These are phyloP conservation scores for Gymnothorax reevesii DNA, from an alignment of 2,797 vertebrate genomes.

Conservation along the genomic window DNA sequence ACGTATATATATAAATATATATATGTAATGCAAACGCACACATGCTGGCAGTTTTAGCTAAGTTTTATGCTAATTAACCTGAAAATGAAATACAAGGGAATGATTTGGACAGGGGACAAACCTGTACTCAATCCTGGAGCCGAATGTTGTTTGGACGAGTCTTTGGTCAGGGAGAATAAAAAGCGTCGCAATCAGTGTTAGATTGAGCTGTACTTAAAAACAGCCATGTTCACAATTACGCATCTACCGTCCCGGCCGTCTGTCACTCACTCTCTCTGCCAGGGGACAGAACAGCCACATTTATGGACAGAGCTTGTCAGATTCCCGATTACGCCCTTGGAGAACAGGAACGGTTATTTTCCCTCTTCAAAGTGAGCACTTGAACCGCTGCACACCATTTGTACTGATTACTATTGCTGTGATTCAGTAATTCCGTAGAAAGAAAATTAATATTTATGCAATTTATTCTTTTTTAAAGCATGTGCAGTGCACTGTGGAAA, in stretches of 20 bases:
- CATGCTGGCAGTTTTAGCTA: background rate
- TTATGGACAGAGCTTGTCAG: background rate
- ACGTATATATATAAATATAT: background rate
- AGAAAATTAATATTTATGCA: slow-evolving; percentile 15
- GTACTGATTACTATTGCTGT: background rate
- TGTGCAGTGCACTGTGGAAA: background rate
- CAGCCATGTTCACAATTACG: background rate
- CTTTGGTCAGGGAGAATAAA: background rate
- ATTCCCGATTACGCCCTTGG: background rate
- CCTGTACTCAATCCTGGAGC: background rate
- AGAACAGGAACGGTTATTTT: background rate
- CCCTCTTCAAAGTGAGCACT: background rate
- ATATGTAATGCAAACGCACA: too few species aligned
- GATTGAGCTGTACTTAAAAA: background rate
- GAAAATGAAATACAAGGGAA: background rate
- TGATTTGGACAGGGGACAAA: background rate
- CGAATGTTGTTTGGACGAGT: background rate
- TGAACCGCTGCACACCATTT: background rate
- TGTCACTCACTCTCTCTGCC: background rate
- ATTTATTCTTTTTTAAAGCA: background rate
- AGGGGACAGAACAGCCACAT: background rate
- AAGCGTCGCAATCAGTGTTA: background rate
- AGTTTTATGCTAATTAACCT: background rate
- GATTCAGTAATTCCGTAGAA: background rate
- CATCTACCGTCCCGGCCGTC: background rate